phyloP scores from a whole-genome alignment of 1,140 invertebrate species.

The Aphidius gifuensis region DNA sequence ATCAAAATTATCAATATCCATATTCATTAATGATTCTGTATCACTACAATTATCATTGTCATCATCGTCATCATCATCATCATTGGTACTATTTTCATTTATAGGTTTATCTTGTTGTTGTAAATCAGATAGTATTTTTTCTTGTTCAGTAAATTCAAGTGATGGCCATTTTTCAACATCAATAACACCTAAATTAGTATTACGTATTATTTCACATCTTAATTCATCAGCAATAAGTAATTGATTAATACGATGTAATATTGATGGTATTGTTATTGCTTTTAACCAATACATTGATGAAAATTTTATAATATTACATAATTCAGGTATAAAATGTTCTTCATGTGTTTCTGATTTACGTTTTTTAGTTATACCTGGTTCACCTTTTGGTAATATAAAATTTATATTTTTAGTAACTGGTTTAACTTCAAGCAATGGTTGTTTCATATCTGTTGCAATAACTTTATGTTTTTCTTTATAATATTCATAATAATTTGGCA shows the following conservation, averaged over 20 bases:
- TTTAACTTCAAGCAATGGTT: constrained; percentile 88
- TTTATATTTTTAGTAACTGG: constrained; percentile 76
- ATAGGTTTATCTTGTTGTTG: too few relatives aligned
- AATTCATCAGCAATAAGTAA: constrained; percentile 81
- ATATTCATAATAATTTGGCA: constrained; percentile 79
- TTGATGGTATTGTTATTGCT: constrained; percentile 80
- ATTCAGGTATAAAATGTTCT: constrained; percentile 86
- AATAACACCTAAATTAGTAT: constrained; percentile 43
- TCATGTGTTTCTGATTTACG: constrained; percentile 62
- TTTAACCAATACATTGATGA: constrained; percentile 88
- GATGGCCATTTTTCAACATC: constrained; percentile 22
- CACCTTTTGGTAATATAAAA: constrained; percentile 64
- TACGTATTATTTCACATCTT: constrained; percentile 58
- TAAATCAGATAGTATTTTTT: not conserved
- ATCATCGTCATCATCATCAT: not conserved
- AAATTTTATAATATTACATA: constrained; percentile 82
- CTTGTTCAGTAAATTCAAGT: not conserved
- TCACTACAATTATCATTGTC: not conserved
- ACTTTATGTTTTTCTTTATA: constrained; percentile 77
- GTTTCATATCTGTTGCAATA: constrained; percentile 65
- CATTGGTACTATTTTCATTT: not conserved
- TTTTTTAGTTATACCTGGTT: constrained; percentile 35
- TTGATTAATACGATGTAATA: constrained; percentile 77
- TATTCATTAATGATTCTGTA: not conserved
- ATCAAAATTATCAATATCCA: too few relatives aligned